Base-by-base conservation (phyloP, 2,113 vertebrate species). In the Vireo altiloquus region DNA sequence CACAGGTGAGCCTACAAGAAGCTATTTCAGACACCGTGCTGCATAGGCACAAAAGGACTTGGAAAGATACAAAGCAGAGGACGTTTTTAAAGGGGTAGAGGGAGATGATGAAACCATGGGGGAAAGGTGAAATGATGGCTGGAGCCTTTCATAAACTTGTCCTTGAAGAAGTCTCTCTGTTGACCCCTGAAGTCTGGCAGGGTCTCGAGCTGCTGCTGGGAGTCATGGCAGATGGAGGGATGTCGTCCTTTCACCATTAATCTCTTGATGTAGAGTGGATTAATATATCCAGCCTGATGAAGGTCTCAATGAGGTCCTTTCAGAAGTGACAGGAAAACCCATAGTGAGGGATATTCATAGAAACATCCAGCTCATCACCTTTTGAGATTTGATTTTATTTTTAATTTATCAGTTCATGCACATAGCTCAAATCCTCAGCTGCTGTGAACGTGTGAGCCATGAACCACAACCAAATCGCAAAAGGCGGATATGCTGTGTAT, bases 21-120 rank as follows among this genome's bases (percentile, higher is more conserved):
- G 44, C 35, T 76, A 0, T 27, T 87, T 40, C 42, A 66, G 50
- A 33, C 31, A 47, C 39, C 0, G 0, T 3, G 10, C 31, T 83
- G n/a, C 72, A 40, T 0, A 5, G 33, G 9, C 30, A 66, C 23
- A 46, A 49, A 44, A 92, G 31, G 28, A 25, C 68, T 83, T 35
- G 24, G 40, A 46, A 95, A 50, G 37, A 80, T 30, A 28, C 21
- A 59, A 56, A 83, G 59, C 37, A 49, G 44, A 72, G 35, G 42
- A 70, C 75, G 10, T 25, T 22, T 68, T 79, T 57, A 63, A 77
- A 35, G 11, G 24, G 3, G 10, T 19, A 49, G 40, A 49, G 10
- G 9, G 24, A 77, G 37, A 35, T 56, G 17, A 46, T 66, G 30
- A 93, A 76, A 52, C 30, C 28, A 6, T 14, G 8, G 13, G 4